phyloP scores from a whole-genome alignment of 2,113 vertebrate genomes.

The Gavialis gangeticus region DNA sequence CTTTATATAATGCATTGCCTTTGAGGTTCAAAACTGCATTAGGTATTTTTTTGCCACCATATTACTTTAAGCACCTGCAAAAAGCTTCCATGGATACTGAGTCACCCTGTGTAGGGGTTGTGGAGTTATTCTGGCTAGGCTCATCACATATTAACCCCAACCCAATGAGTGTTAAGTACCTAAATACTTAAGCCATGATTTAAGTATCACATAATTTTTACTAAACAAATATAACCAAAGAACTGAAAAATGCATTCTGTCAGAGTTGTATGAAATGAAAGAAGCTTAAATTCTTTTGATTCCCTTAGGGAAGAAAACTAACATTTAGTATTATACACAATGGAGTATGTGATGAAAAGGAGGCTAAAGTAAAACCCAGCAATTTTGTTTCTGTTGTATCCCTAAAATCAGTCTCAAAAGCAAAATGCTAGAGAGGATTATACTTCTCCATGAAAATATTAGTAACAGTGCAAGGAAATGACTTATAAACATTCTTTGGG shows the following conservation, averaged over 20 bases:
- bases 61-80: neutral
- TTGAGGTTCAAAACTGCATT: neutral
- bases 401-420: neutral
- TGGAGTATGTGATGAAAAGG: neutral
- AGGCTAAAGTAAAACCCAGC: neutral
- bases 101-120: neutral
- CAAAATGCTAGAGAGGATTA: neutral
- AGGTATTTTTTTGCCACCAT: neutral
- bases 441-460: neutral
- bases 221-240: neutral
- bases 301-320: neutral
- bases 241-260: neutral
- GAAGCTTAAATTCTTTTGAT: neutral
- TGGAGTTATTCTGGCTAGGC: neutral
- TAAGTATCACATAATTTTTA: neutral
- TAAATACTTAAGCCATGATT: neutral
- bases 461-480: neutral
- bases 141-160: neutral
- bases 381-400: neutral
- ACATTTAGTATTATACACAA: neutral
- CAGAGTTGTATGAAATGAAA: constrained; percentile 5
- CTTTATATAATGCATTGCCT: neutral
- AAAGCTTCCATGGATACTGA: neutral
- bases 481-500: neutral
- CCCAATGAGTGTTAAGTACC: accelerated